Evolutionary conservation across 2,888 invertebrate species (phyloP).

Genomic region (Bibio marci): DNA sequence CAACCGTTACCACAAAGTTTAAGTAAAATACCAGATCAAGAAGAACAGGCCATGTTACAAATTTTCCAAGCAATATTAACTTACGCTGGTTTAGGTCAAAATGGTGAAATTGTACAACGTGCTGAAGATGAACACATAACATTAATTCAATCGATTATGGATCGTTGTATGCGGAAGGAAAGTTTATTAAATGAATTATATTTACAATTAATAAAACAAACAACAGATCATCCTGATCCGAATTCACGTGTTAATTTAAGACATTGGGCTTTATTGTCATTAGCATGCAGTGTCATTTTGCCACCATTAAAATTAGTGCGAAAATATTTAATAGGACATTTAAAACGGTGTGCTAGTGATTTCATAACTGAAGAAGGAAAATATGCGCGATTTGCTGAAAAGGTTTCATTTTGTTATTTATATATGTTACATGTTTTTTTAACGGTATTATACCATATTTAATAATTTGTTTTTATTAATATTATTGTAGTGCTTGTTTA

Average conservation of each 20-base stretch:
- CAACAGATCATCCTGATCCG: constrained; percentile 82
- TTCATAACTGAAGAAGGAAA: constrained; percentile 85
- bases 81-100: constrained; percentile 67
- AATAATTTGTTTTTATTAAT: constrained; percentile 11
- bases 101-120: constrained; percentile 45
- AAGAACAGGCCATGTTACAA: constrained; percentile 71
- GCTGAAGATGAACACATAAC: constrained; percentile 79
- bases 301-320: constrained; percentile 75
- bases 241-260: constrained; percentile 71
- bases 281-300: constrained; percentile 65
- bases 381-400: constrained; percentile 83
- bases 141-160: constrained; percentile 75
- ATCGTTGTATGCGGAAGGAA: constrained; percentile 81
- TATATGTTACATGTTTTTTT: background rate
- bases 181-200: constrained; percentile 76
- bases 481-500: constrained; percentile 50
- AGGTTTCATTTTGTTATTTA: constrained; percentile 31
- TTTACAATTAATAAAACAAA: constrained; percentile 83
- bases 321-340: constrained; percentile 73
- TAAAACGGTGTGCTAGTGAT: constrained; percentile 75
- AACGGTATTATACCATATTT: background rate
- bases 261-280: constrained; percentile 79
- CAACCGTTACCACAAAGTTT: constrained; percentile 65
- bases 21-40: constrained; percentile 67
- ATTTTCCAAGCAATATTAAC: constrained; percentile 80